Base-by-base conservation (phyloP, 2,797 vertebrate species). In the Silurus aristotelis region DNA sequence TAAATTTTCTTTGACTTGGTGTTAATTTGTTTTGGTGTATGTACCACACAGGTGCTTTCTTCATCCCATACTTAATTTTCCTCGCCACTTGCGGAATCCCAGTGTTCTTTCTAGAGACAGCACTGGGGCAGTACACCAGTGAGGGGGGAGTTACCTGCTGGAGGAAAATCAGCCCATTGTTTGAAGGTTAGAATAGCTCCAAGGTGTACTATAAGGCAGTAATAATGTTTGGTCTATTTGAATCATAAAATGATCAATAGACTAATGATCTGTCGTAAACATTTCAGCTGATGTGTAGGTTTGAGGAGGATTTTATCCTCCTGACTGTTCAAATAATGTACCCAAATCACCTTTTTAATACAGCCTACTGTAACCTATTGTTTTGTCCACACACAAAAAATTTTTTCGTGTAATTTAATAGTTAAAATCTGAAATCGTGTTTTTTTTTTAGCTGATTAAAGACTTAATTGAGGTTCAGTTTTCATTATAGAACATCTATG, bases 51-150 rank as follows among this genome's bases (percentile, higher is more conserved):
- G 98, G 98, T 90, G 98, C 98, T 58, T 99, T 99, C 93, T 98
- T 99, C 91, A 99, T 99, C 87, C 98, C 98, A 13, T 99, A 99
- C 93, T 96, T 99, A 92, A 98, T 99, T 92, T 99, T 99, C 93
- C 95, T 99, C 84, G 97, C 98, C 92, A 96, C 97, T 87, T 99
- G 98, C n/a, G 98, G 98, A 75, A 98, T 99, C 87, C 98, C 98
- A 0, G 94, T 99, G 79, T 99, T 99, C 91, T 94, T 99, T 87
- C 90, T 99, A 93, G 98, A 99, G 94, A 97, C 96, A 0, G 95
- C 98, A 0, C 94, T 99, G 91, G 98, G 98, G 61, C 98, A 99
- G 91, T 99, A 94, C 91, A 99, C 98, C 77, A 98, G 95, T 89
- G 96, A 99, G 89, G 98, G 98, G 79, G 97, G 98, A 2, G 90